Evolutionary conservation across 1,140 invertebrate species (phyloP).

Genomic region (Zaprionus capensis): DNA sequence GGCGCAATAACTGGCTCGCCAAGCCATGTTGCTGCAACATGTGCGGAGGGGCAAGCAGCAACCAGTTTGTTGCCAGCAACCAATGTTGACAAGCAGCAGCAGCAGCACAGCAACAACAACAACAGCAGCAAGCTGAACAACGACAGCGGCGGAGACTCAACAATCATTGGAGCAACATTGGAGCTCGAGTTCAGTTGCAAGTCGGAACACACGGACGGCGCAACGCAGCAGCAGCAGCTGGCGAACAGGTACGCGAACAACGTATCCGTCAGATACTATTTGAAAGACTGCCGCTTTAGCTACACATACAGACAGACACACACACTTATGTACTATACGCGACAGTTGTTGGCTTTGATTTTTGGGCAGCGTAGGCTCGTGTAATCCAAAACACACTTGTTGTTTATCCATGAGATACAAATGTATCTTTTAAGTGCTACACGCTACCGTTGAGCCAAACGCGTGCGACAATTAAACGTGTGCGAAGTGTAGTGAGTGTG

Average conservation of each 20-base stretch:
- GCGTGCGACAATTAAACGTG: conserved; percentile 7
- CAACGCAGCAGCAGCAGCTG: conserved; percentile 44
- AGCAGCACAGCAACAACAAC: conserved; percentile 38
- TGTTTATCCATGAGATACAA: conserved; percentile 37
- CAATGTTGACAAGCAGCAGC: conserved; percentile 36
- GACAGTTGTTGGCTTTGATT: conserved; percentile 3
- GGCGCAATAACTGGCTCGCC: conserved; percentile 27
- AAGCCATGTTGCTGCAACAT: conserved; percentile 60
- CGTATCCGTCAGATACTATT: conserved; percentile 27
- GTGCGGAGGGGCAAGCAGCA: conserved; percentile 54
- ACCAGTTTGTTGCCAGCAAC: conserved; percentile 48
- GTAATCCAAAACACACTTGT: conserved; percentile 41
- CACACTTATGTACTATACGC: background rate
- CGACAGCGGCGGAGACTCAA: conserved; percentile 44
- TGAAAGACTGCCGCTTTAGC: conserved; percentile 26
- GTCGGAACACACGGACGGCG: conserved; percentile 79
- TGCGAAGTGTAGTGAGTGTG: conserved; percentile 1
- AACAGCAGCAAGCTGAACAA: conserved; percentile 7
- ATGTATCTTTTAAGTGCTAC: conserved; percentile 23
- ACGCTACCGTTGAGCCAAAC: background rate
- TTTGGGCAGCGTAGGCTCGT: conserved; percentile 3
- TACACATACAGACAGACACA: conserved; percentile 15
- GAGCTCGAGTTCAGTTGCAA: conserved; percentile 74
- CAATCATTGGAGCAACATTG: conserved; percentile 48
- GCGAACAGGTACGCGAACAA: conserved; percentile 74